A percentile compares a stretch with the other conserved stretches of the same genome.
phyloP scores from a whole-genome alignment of 1,140 invertebrate species.

The Riptortus pedestris region DNA sequence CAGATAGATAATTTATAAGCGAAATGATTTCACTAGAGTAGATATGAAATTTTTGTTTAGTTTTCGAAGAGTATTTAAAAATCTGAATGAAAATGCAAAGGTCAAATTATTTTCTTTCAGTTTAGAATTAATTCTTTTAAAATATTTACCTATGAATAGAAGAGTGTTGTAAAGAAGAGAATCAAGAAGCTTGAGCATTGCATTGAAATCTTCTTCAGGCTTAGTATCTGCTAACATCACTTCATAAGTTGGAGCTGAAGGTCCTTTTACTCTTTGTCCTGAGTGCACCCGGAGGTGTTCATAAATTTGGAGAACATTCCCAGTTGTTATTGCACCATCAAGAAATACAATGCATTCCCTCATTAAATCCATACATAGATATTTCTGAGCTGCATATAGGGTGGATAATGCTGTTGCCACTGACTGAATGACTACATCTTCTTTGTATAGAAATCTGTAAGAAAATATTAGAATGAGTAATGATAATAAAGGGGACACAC shows the following conservation, averaged over 20 bases:
- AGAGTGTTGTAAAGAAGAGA: conserved; percentile 43
- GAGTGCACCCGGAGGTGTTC: conserved; percentile 40
- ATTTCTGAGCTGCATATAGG: conserved; percentile 56
- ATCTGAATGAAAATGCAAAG: no score
- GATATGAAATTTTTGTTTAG: no score
- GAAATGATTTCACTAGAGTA: no score
- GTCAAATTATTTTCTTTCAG: no score
- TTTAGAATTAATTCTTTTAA: no score
- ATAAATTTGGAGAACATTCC: conserved; percentile 44
- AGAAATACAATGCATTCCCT: conserved; percentile 50
- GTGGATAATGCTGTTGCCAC: conserved; percentile 51
- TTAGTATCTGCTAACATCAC: conserved; percentile 33
- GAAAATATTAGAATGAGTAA: conserved; percentile 12
- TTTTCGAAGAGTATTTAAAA: no score
- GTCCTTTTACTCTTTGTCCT: conserved; percentile 11
- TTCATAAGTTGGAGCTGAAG: conserved; percentile 9
- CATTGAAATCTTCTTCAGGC: conserved; percentile 38
- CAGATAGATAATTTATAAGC: no score
- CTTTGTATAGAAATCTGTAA: conserved; percentile 48
- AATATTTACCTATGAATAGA: conserved; percentile 28
- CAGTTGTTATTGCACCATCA: conserved; percentile 38
- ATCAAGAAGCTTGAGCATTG: conserved; percentile 42
- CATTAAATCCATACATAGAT: conserved; percentile 50
- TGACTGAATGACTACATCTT: conserved; percentile 50
- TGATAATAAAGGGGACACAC: no score